Evolutionary conservation across 2,113 vertebrate genomes (phyloP), one percentile per base, ranked within the genome.

Genomic region (Nothoprocta perdicaria): DNA sequence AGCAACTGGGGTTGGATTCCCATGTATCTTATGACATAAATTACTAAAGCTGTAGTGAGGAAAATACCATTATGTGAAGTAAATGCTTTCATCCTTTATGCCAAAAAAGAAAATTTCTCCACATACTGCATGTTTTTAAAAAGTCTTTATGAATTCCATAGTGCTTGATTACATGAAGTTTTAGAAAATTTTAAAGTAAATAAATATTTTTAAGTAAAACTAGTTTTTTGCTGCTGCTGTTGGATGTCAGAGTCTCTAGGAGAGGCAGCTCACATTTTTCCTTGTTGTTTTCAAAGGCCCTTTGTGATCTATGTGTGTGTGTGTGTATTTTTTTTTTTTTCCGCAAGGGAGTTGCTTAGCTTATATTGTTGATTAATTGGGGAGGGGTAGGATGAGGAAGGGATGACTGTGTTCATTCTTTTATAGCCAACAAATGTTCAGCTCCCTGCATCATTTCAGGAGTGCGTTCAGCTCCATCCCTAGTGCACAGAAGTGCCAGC

Each of bases 401-500:
- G 50, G 55, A 73, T 1, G 0, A 73, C 55, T 78, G 75, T 94
- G 41, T 89, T 94, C 75, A 79, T 65, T 93, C 78, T 92, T 95
- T 80, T 88, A 83, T 21, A 66, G 89, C 84, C 95, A 38, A 76
- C 91, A 71, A 77, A 40, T 65, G 88, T 94, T 93, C 43, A 94
- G 8, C 84, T 94, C 35, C 90, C 41, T 94, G 79, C 65, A 76
- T 92, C 76, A 73, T 72, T 93, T 94, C 76, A 81, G 48, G 21
- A 48, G 80, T 68, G 33, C 71, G 35, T 85, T 91, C n/a, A 74
- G 48, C 48, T 74, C 38, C 63, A 48, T 93, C 83, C 52, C 80
- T 89, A 72, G 82, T 88, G 69, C 89, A 69, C 92, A 94, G 86
- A 96, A 97, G 95, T 93, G 88, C 88, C 90, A 78, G 92, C 87